These are phyloP conservation scores for Catocala nupta DNA, from an alignment of 2,888 invertebrate species.

Conservation along the genomic window DNA sequence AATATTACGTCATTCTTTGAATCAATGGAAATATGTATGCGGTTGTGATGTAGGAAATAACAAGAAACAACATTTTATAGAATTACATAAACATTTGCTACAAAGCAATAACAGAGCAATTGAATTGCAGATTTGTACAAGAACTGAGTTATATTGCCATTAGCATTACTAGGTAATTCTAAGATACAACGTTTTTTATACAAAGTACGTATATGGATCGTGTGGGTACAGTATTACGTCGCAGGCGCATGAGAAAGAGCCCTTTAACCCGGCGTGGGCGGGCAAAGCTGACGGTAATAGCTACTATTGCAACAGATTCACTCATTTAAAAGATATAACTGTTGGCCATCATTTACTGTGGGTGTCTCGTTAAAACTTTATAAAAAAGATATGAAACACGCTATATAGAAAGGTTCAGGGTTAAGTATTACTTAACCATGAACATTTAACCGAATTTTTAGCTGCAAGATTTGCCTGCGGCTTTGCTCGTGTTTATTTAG, in stretches of 20 bases:
- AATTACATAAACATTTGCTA: conserved; percentile 15
- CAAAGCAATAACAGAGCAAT: conserved; percentile 36
- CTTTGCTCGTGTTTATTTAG: too few species aligned
- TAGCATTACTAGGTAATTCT: conserved; percentile 17
- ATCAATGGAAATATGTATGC: conserved; percentile 9
- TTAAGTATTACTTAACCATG: neutral
- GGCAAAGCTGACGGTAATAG: conserved; percentile 30
- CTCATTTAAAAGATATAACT: conserved; percentile 15
- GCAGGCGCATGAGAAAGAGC: conserved; percentile 10
- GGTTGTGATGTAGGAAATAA: conserved; percentile 4
- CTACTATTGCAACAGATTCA: conserved; percentile 33
- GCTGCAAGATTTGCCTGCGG: too few species aligned
- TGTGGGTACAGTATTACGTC: conserved; percentile 25
- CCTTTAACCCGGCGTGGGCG: conserved; percentile 38
- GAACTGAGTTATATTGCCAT: conserved; percentile 17
- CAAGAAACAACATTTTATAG: conserved; percentile 18
- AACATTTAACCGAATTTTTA: neutral
- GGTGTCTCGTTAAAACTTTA: conserved; percentile 14
- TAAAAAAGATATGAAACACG: conserved; percentile 15
- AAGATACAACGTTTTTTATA: conserved; percentile 8
- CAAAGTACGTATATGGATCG: conserved; percentile 16
- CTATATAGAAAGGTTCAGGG: neutral
- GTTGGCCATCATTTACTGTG: conserved; percentile 12
- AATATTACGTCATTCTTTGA: conserved; percentile 8
- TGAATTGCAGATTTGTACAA: conserved; percentile 38